phyloP scores from a whole-genome alignment of 2,113 vertebrate species.

The Thomomys bottae region DNA sequence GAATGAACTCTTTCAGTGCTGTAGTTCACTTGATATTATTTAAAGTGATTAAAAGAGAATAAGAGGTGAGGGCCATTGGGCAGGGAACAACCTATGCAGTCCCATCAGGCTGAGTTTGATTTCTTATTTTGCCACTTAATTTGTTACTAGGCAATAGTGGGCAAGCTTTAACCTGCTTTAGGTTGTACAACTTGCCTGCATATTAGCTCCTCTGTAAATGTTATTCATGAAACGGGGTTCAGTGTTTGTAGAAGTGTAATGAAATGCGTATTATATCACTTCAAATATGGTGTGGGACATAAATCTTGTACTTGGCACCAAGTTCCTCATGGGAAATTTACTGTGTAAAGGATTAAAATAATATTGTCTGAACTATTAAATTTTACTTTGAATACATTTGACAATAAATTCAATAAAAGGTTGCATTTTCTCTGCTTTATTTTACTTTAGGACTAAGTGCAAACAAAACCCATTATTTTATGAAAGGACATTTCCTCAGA shows the following conservation, averaged over 20 bases:
- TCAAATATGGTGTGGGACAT: neutral
- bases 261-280: neutral
- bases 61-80: neutral
- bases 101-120: neutral
- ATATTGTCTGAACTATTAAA: neutral
- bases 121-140: neutral
- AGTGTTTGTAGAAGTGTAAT: neutral
- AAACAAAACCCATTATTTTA: neutral
- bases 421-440: neutral
- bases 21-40: neutral
- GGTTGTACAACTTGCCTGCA: neutral
- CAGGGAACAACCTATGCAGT: neutral
- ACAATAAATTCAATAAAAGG: constrained; percentile 28
- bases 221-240: neutral
- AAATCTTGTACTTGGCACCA: neutral
- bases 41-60: neutral
- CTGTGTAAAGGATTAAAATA: neutral
- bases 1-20: neutral
- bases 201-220: neutral
- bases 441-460: neutral
- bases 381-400: constrained; percentile 21
- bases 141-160: neutral
- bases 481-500: neutral
- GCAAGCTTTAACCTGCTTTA: constrained; percentile 14
- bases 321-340: neutral